Evolutionary conservation across 2,888 invertebrate genomes (phyloP).

Genomic region (Rhagium mordax): DNA sequence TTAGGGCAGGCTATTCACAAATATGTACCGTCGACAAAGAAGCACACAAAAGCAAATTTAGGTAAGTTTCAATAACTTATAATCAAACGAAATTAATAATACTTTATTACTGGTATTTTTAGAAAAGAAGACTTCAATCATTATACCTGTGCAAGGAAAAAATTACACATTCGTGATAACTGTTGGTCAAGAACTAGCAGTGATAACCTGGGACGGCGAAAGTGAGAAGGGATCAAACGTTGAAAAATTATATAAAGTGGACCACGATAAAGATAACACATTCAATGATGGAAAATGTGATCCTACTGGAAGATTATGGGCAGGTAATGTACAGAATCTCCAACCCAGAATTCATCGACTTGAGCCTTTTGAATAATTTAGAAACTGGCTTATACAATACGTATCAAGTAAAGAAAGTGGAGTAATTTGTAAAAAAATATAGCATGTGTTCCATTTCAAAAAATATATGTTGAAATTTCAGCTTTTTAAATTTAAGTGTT

Average conservation of each 20-base stretch:
- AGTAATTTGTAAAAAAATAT: no score
- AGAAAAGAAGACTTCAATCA: constrained; percentile 69
- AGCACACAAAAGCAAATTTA: constrained; percentile 48
- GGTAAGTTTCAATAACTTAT: constrained; percentile 44
- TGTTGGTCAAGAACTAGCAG: constrained; percentile 72
- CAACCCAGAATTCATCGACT: no score
- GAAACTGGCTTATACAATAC: no score
- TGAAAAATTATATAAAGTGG: constrained; percentile 73
- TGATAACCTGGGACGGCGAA: constrained; percentile 79
- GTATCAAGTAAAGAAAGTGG: no score
- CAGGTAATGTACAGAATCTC: constrained; percentile 57
- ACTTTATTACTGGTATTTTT: neutral
- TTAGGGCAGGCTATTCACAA: constrained; percentile 48
- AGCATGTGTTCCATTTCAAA: no score
- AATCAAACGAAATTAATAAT: neutral
- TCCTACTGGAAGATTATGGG: constrained; percentile 80
- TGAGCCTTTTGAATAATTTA: no score
- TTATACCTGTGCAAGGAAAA: constrained; percentile 74
- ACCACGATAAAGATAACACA: constrained; percentile 71
- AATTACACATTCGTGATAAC: constrained; percentile 77
- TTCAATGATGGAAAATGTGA: constrained; percentile 89
- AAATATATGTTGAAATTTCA: no score
- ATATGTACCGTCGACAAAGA: constrained; percentile 50
- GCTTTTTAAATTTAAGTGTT: no score
- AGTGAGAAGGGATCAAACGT: constrained; percentile 71